phyloP scores from a whole-genome alignment of 1,140 invertebrate species.

The Vanessa atalanta region DNA sequence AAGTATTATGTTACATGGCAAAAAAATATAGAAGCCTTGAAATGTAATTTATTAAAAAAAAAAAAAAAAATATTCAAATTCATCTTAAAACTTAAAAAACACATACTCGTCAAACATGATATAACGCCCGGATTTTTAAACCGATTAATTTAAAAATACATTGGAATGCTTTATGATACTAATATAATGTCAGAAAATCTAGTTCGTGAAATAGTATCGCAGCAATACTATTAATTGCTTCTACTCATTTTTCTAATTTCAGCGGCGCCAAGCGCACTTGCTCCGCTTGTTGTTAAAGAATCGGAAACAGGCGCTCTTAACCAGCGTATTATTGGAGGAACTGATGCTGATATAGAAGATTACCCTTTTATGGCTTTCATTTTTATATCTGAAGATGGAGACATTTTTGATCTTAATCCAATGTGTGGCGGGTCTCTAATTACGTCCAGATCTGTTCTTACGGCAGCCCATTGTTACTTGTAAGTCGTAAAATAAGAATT shows the following conservation, averaged over 20 bases:
- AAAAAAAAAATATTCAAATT: too few species aligned
- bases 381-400: not conserved
- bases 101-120: too few species aligned
- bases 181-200: too few species aligned
- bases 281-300: not conserved
- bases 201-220: too few species aligned
- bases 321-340: slow-evolving; percentile 2
- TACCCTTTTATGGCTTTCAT: slow-evolving; percentile 5
- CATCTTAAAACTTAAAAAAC: too few species aligned
- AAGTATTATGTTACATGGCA: too few species aligned
- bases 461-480: slow-evolving; percentile 80
- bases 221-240: not conserved
- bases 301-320: too few species aligned
- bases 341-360: not conserved
- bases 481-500: slow-evolving; percentile 19
- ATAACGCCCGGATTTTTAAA: too few species aligned
- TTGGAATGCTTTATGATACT: too few species aligned
- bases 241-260: not conserved
- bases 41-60: too few species aligned
- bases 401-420: not conserved
- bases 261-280: not conserved
- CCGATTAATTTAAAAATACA: too few species aligned
- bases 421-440: slow-evolving; percentile 78
- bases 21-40: too few species aligned
- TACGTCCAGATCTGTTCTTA: slow-evolving; percentile 66